Evolutionary conservation across 2,888 invertebrate species (phyloP).

Genomic region (Drosophila sordidula): DNA sequence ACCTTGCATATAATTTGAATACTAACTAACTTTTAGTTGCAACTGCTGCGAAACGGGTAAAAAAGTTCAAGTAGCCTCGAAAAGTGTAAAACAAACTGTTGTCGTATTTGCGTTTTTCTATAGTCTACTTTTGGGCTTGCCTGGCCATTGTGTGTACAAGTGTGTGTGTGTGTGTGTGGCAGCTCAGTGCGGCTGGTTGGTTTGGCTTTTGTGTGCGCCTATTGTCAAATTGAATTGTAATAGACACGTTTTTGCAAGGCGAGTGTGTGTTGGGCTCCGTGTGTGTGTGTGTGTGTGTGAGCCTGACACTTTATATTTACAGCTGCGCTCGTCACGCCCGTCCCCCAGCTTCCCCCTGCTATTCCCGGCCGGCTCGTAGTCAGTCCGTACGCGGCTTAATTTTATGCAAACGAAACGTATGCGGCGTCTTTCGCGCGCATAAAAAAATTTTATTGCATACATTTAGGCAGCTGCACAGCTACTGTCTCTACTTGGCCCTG

Average conservation of each 20-base stretch:
- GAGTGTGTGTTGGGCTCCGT: conserved; percentile 24
- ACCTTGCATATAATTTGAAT: too few species aligned
- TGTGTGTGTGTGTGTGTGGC: conserved; percentile 30
- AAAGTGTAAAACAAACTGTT: conserved; percentile 29
- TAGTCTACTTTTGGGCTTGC: conserved; percentile 60
- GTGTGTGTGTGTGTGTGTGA: conserved; percentile 21
- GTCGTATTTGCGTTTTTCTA: conserved; percentile 35
- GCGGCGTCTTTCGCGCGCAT: conserved; percentile 68
- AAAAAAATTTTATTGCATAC: conserved; percentile 80
- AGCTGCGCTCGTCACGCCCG: conserved; percentile 75
- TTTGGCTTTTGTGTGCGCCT: conserved; percentile 79
- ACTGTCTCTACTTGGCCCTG: conserved; percentile 29
- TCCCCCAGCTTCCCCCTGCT: conserved; percentile 14
- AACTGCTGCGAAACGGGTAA: background rate
- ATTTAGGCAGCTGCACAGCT: conserved; percentile 65
- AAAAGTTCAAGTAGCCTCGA: background rate
- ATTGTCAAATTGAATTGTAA: conserved; percentile 82
- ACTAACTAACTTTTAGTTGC: too few species aligned
- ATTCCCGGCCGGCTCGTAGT: conserved; percentile 17
- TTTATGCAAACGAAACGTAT: conserved; percentile 77
- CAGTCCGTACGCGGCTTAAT: conserved; percentile 60
- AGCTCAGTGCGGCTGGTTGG: conserved; percentile 69
- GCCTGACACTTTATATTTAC: conserved; percentile 76
- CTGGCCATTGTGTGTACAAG: conserved; percentile 31
- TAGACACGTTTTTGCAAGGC: conserved; percentile 74